These are phyloP conservation scores for Drosophila leonis DNA, from an alignment of 2,888 invertebrate species.

Conservation along the genomic window DNA sequence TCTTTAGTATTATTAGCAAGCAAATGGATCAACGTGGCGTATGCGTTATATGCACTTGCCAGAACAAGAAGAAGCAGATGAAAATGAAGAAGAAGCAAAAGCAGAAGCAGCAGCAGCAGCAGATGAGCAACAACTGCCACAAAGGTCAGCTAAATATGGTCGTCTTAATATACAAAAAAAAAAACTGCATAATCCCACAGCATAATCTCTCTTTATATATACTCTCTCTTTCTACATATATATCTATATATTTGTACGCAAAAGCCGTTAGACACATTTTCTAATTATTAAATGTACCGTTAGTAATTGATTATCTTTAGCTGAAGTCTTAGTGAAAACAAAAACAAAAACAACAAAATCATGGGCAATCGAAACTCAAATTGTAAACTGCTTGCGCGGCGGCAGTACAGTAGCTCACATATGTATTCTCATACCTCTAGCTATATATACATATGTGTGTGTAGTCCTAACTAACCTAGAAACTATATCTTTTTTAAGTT, in stretches of 20 bases:
- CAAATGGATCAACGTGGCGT: slow-evolving; percentile 59
- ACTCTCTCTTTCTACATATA: slow-evolving; percentile 15
- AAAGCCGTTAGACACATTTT: slow-evolving; percentile 47
- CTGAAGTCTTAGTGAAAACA: slow-evolving; percentile 42
- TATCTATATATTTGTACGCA: slow-evolving; percentile 38
- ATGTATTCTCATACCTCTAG: slow-evolving; percentile 12
- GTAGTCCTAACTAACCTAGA: slow-evolving; percentile 33
- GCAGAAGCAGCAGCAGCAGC: slow-evolving; percentile 22
- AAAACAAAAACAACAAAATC: not conserved
- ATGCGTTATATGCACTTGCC: slow-evolving; percentile 57
- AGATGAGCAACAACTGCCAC: slow-evolving; percentile 48
- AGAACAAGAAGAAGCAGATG: not conserved
- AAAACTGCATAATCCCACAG: slow-evolving; percentile 54
- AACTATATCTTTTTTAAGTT: slow-evolving; percentile 21
- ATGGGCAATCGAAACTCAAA: slow-evolving; percentile 36
- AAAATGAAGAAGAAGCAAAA: not conserved
- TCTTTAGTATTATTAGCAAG: slow-evolving; percentile 46
- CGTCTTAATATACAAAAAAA: slow-evolving; percentile 67
- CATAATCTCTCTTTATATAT: slow-evolving; percentile 35
- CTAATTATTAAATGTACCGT: slow-evolving; percentile 57
- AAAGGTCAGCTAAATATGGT: slow-evolving; percentile 79
- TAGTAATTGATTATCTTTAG: slow-evolving; percentile 49
- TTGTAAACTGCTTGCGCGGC: slow-evolving; percentile 61
- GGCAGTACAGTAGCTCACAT: slow-evolving; percentile 61
- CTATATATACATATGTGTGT: slow-evolving; percentile 27